A percentile compares a stretch with the other conserved stretches of the same genome.
phyloP scores from a whole-genome alignment of 2,888 invertebrate genomes.

The Nomada lathburiana region DNA sequence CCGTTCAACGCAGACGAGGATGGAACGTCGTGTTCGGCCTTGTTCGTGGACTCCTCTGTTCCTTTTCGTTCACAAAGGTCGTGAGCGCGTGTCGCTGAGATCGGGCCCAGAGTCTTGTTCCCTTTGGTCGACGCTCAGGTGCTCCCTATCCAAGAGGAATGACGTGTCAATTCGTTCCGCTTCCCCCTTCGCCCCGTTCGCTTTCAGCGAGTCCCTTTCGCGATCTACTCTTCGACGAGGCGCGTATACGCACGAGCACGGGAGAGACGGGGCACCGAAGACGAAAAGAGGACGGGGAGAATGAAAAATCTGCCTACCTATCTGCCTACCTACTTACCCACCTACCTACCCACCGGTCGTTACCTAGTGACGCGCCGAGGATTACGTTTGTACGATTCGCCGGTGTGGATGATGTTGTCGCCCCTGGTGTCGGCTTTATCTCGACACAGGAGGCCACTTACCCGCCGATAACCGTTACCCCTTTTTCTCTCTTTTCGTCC shows the following conservation, averaged over 20 bases:
- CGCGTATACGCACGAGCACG: conserved; percentile 38
- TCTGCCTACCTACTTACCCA: conserved; percentile 74
- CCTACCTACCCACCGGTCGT: conserved; percentile 76
- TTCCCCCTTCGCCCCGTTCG: conserved; percentile 41
- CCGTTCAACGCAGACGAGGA: neutral
- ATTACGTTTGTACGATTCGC: conserved; percentile 81
- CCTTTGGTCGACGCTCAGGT: conserved; percentile 68
- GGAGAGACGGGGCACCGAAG: conserved; percentile 17
- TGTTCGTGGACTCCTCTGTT: conserved; percentile 22
- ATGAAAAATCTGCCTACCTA: conserved; percentile 65
- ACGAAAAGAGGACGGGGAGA: conserved; percentile 9
- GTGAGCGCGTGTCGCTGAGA: conserved; percentile 57
- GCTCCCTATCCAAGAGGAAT: conserved; percentile 66
- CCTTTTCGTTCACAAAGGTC: conserved; percentile 46
- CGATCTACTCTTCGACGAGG: conserved; percentile 32
- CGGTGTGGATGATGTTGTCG: conserved; percentile 83
- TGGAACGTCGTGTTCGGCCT: conserved; percentile 29
- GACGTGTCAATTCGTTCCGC: conserved; percentile 68
- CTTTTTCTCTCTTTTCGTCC: conserved; percentile 53
- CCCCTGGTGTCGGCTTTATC: conserved; percentile 83
- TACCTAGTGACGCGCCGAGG: conserved; percentile 78
- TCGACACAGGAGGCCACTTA: conserved; percentile 84
- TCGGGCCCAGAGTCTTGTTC: conserved; percentile 55
- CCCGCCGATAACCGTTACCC: conserved; percentile 79
- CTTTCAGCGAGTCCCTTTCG: conserved; percentile 50